Conservation (phyloP, 1,140 invertebrate genomes). For the Phocides pigmalion region DNA sequence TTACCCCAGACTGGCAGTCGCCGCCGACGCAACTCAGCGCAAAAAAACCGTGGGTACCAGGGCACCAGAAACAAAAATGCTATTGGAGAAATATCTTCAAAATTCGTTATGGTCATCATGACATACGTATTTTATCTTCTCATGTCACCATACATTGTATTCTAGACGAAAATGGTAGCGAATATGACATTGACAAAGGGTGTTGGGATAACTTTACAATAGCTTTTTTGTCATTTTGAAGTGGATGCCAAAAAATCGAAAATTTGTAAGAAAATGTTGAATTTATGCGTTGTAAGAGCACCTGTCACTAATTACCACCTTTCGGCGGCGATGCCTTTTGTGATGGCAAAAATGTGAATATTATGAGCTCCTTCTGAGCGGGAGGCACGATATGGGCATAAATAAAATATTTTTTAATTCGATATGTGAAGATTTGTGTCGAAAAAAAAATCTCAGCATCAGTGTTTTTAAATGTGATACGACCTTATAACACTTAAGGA, state of each 20-base stretch:
- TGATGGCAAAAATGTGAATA: slow-evolving; percentile 58
- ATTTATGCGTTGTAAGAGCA: slow-evolving; percentile 74
- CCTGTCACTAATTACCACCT: slow-evolving; percentile 82
- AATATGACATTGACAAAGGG: slow-evolving; percentile 76
- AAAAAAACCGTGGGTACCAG: slow-evolving; percentile 53
- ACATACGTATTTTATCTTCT: slow-evolving; percentile 56
- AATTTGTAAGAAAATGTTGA: slow-evolving; percentile 56
- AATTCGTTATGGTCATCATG: slow-evolving; percentile 73
- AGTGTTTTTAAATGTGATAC: too few relatives aligned
- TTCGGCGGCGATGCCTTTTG: slow-evolving; percentile 74
- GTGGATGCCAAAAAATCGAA: slow-evolving; percentile 51
- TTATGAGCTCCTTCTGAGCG: slow-evolving; percentile 52
- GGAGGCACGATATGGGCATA: slow-evolving; percentile 47
- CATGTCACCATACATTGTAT: slow-evolving; percentile 74
- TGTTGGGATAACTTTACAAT: slow-evolving; percentile 72
- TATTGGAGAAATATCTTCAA: slow-evolving; percentile 45
- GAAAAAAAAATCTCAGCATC: too few relatives aligned
- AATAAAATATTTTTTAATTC: slow-evolving; percentile 45
- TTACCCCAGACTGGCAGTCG: slow-evolving; percentile 62
- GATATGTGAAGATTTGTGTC: slow-evolving; percentile 23
- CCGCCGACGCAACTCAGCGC: slow-evolving; percentile 49
- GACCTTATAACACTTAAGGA: too few relatives aligned
- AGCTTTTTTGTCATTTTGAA: slow-evolving; percentile 49
- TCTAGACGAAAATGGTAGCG: slow-evolving; percentile 70
- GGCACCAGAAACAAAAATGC: slow-evolving; percentile 52